Conservation (phyloP, 2,797 vertebrate species). For the Coregonus ussuriensis region DNA sequence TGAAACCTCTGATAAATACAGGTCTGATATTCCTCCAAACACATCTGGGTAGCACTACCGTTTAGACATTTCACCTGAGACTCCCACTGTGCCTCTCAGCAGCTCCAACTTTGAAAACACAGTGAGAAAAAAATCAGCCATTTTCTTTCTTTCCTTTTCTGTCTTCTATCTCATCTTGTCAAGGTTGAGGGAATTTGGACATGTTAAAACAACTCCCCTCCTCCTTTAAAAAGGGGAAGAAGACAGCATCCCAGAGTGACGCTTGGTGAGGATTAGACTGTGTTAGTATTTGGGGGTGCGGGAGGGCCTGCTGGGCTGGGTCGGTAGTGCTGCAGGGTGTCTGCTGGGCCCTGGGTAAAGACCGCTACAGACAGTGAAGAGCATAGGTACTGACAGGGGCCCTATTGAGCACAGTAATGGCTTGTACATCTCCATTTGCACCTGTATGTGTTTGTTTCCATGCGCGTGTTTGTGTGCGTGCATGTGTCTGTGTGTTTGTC, state of each 20-base stretch:
- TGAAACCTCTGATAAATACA: constrained; percentile 72
- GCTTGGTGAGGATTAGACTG: constrained; percentile 24
- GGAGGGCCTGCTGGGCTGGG: constrained; percentile 46
- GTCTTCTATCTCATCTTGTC: constrained; percentile 31
- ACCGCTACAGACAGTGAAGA: constrained; percentile 70
- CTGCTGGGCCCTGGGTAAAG: constrained; percentile 54
- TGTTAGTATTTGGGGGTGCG: constrained; percentile 29
- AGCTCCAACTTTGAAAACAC: constrained; percentile 38
- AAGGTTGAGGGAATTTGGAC: constrained; percentile 48
- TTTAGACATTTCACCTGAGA: constrained; percentile 44
- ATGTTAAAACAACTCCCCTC: constrained; percentile 44
- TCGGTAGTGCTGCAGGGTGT: constrained; percentile 5
- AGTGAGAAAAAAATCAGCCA: constrained; percentile 31
- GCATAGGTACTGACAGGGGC: constrained; percentile 74
- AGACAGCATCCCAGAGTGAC: constrained; percentile 25
- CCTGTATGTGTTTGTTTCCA: constrained; percentile 13
- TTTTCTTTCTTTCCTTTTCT: constrained; percentile 29
- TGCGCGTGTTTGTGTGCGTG: constrained; percentile 4
- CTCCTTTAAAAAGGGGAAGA: constrained; percentile 14
- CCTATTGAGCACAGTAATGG: constrained; percentile 67
- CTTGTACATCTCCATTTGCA: constrained; percentile 73
- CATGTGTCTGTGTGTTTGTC: constrained; percentile 10
- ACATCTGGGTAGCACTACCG: constrained; percentile 60
- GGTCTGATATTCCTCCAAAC: not conserved
- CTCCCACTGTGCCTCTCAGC: constrained; percentile 41